These are phyloP conservation scores for Cerastoderma edule DNA, from an alignment of 2,888 invertebrate genomes.

Conservation along the genomic window DNA sequence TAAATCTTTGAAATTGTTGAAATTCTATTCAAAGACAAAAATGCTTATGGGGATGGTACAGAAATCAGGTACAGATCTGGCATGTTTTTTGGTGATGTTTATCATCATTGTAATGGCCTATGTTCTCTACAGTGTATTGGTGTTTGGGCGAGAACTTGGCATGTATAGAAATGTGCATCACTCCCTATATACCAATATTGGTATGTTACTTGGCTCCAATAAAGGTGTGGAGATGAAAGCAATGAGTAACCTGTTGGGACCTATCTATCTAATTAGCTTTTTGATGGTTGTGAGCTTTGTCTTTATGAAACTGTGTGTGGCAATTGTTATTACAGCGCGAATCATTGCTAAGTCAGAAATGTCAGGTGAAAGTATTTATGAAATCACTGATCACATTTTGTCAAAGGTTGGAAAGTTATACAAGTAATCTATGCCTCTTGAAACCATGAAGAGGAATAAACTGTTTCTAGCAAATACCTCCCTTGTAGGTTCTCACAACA, in stretches of 20 bases:
- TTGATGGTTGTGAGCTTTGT: slow-evolving; percentile 55
- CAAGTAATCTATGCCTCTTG: too few relatives aligned
- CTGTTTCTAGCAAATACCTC: too few relatives aligned
- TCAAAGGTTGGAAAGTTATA: slow-evolving; percentile 61
- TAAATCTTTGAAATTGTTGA: slow-evolving; percentile 65
- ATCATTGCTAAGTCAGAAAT: slow-evolving; percentile 40
- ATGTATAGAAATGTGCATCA: slow-evolving; percentile 52
- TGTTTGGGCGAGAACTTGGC: slow-evolving; percentile 57
- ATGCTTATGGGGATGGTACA: slow-evolving; percentile 57
- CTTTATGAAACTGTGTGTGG: slow-evolving; percentile 62
- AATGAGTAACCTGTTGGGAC: slow-evolving; percentile 56
- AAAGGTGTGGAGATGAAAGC: slow-evolving; percentile 55
- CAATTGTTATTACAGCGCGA: slow-evolving; percentile 63
- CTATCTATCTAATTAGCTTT: slow-evolving; percentile 62
- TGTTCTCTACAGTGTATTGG: slow-evolving; percentile 48
- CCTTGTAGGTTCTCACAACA: too few relatives aligned
- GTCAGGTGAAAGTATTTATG: slow-evolving; percentile 54
- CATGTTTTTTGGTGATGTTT: slow-evolving; percentile 51
- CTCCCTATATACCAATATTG: slow-evolving; percentile 51
- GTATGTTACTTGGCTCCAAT: slow-evolving; percentile 58
- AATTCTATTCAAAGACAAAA: slow-evolving; percentile 62
- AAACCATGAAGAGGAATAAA: too few relatives aligned
- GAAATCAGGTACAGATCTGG: slow-evolving; percentile 35
- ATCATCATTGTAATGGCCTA: slow-evolving; percentile 58
- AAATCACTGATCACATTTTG: slow-evolving; percentile 58